phyloP scores from a whole-genome alignment of 2,888 invertebrate species.

The Arge pagana region DNA sequence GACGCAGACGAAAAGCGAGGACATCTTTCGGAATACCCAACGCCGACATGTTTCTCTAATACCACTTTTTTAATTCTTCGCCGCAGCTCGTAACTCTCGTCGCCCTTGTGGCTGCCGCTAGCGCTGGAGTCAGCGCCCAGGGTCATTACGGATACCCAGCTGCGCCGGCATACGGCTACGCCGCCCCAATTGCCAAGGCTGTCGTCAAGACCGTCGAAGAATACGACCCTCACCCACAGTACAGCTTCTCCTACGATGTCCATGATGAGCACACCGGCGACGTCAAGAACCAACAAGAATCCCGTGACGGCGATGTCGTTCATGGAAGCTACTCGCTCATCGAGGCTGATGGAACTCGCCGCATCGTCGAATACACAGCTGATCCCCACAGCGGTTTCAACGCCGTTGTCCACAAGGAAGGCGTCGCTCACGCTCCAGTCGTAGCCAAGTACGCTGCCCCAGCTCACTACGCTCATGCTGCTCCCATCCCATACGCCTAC shows the following conservation, averaged over 20 bases:
- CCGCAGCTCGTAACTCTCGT: slow-evolving; percentile 54
- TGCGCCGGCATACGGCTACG: slow-evolving; percentile 26
- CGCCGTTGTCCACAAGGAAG: slow-evolving; percentile 63
- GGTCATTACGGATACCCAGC: slow-evolving; percentile 54
- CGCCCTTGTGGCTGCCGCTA: slow-evolving; percentile 38
- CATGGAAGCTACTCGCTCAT: slow-evolving; percentile 67
- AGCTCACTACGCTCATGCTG: slow-evolving; percentile 55
- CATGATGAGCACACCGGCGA: slow-evolving; percentile 74
- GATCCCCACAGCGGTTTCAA: slow-evolving; percentile 64
- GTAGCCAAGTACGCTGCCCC: slow-evolving; percentile 53
- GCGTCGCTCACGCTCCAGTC: slow-evolving; percentile 52
- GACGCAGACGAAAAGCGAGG: no score
- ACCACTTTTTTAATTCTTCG: slow-evolving; percentile 5
- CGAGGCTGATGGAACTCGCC: slow-evolving; percentile 64
- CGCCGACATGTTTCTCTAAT: no score
- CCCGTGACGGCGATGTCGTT: slow-evolving; percentile 72
- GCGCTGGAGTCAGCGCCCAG: slow-evolving; percentile 58
- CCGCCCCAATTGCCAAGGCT: slow-evolving; percentile 31
- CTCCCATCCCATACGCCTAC: slow-evolving; percentile 30
- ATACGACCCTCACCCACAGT: slow-evolving; percentile 63
- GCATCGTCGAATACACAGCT: slow-evolving; percentile 66
- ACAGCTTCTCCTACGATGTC: slow-evolving; percentile 73
- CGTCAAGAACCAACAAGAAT: slow-evolving; percentile 71
- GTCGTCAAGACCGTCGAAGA: slow-evolving; percentile 10
- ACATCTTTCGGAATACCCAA: no score